Evolutionary conservation across 1,140 invertebrate species (phyloP), one percentile per base, ranked within the genome.

Genomic region (Diprion similis): DNA sequence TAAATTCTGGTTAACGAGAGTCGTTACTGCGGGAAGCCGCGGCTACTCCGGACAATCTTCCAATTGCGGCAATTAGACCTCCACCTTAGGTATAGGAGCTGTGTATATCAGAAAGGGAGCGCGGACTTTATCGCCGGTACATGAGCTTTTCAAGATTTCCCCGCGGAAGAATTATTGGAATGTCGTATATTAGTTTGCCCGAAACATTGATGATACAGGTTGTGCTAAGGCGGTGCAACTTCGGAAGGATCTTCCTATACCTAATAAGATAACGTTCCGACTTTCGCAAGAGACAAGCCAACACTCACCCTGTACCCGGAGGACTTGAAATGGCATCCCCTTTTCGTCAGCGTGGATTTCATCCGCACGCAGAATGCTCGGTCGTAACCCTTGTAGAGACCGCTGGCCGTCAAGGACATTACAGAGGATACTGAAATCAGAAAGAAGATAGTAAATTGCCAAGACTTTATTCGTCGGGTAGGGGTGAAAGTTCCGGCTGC

Each of bases 261-360:
- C 8, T 10, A 17, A 68, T n/a, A 15, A 17, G 24, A 15, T 45
- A 46, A 70, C 13, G 15, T 47, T 46, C 11, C 18, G 9, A 8
- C 37, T 70, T 11, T 15, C 10, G 19, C 19, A 47, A 24, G 17
- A 47, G 19, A 70, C 68, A 15, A 13, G 17, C 17, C 17, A 46
- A 70, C 71, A 90, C 94, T 94, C 91, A 99, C 97, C 91, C 97
- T 92, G 88, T 98, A 99, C 84, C 98, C 98, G 70, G 97, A 98
- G 19, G 96, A 98, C 87, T 99, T 99, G 86, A 99, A 98, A 87
- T 99, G 98, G 83, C 98, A 99, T 11, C 97, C 98, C 82, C 97
- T 89, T 89, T 99, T 99, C 17, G 97, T 99, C 24, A 99, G 89
- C 0, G 98, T 99, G 19, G 97, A 99, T 83, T 99, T 99, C 97